Evolutionary conservation across 2,113 vertebrate species (phyloP), one percentile per base, ranked within the genome.

Genomic region (Acanthochromis polyacanthus): DNA sequence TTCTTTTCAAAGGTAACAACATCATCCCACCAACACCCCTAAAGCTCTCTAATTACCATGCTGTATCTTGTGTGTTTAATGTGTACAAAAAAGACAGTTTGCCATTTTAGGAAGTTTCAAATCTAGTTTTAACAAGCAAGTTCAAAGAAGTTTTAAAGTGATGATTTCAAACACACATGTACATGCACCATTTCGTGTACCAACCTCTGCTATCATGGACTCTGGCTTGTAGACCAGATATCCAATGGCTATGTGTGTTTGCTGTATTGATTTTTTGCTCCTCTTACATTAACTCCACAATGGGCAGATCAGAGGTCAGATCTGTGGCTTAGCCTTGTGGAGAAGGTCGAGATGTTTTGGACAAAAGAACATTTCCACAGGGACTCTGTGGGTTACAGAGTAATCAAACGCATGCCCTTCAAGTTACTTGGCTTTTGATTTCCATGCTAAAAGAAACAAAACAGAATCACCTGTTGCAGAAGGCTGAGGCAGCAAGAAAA

Each of bases 271-370:
- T 69, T 64, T 30, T 9, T 59, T 10, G 11, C 22, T 25, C 28
- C 23, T 45, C 10, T 61, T 53, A 53, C 25, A 20, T n/a, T 43
- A 5, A 20, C 8, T 58, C 22, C 20, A 19, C 11, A 19, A 48
- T 1, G 4, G n/a, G 7, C 23, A 80, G 20, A 60, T 71, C 66
- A 82, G 16, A 50, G 51, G 66, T 83, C 67, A 64, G 16, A 75
- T 5, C 46, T 48, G 46, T 19, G 19, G 15, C 20, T 9, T 14
- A 15, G 40, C 4, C 40, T 12, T 43, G 3, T 43, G 11, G 40
- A 43, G 14, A 43, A 43, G 12, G 40, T 43, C 3, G 40, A 43
- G 40, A 15, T 43, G 11, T 43, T 15, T 43, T 43, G 40, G 8
- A 3, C 40, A 43, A 43, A 43, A 43, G 40, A 15, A 43, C 40